Percentiles rank a stretch among this genome's conserved stretches.
Evolutionary conservation across 2,113 vertebrate genomes (phyloP).

Genomic region (Noctilio leporinus): DNA sequence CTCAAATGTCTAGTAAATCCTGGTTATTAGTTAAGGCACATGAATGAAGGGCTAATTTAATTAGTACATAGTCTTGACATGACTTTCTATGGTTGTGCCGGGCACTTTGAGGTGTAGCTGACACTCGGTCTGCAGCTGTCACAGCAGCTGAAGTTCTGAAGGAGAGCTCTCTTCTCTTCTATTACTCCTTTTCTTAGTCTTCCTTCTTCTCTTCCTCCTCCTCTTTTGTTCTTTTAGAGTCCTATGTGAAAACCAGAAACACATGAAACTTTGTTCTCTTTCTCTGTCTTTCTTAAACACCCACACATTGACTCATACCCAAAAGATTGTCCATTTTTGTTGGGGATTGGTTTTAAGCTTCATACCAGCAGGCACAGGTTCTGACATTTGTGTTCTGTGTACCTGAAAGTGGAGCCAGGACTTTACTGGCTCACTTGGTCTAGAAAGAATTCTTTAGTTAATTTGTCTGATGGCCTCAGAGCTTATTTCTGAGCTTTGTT

Average conservation of each 20-base stretch:
- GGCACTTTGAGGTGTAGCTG: neutral
- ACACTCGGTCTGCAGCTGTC: neutral
- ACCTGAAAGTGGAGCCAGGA: neutral
- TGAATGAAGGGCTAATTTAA: neutral
- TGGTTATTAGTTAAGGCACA: neutral
- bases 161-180: neutral
- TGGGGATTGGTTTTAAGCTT: neutral
- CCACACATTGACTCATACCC: neutral
- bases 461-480: neutral
- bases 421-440: neutral
- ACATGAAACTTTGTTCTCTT: neutral
- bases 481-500: neutral
- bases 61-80: neutral
- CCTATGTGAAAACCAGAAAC: neutral
- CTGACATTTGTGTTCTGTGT: neutral
- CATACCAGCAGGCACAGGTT: neutral
- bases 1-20: neutral
- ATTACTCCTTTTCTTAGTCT: neutral
- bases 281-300: neutral
- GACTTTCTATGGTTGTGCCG: neutral
- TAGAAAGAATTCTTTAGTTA: neutral
- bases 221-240: neutral
- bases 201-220: neutral
- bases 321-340: neutral
- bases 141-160: neutral